Evolutionary conservation across 2,113 vertebrate genomes (phyloP), one percentile per base, ranked within the genome.

Genomic region (Scytalopus superciliaris): DNA sequence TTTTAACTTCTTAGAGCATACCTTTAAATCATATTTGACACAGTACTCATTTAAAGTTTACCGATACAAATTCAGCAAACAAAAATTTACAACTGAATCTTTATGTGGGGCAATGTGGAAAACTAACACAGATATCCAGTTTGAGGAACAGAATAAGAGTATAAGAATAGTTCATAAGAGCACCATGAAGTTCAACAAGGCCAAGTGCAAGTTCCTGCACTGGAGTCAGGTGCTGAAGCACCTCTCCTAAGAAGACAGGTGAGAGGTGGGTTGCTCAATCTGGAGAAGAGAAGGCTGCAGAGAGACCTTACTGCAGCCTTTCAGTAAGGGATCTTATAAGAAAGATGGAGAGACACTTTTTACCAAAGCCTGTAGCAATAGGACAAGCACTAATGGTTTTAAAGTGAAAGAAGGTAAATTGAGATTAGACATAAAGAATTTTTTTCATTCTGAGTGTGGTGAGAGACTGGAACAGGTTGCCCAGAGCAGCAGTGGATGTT

Each of bases 151-250:
- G 44, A 74, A 18, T 14, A 59, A 81, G 11, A n/a, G n/a, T n/a
- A n/a, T n/a, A n/a, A n/a, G n/a, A n/a, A n/a, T 30, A 66, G 23
- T 78, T 69, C 28, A 1, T 28, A 68, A 40, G 39, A 82, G 76
- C 0, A 0, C 12, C 13, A 49, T 3, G 21, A 68, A 42, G 25
- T 12, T 47, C 37, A 81, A 39, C 27, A 84, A 68, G 15, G 39
- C 23, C 37, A 84, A 45, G 24, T 30, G 44, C 23, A n/a, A 70
- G 7, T 25, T 72, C 16, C 66, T 40, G 30, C 30, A 62, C 22
- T 24, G 33, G 25, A 27, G 25, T 28, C 31, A 74, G 23, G 7
- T 63, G 60, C 35, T 50, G 27, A 37, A 72, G 44, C 27, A 66
- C 6, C 44, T 81, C 22, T 74, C 44, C 68, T 44, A 60, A 8